Conservation (phyloP, 2,888 invertebrate genomes). For the Andricus curvator region DNA sequence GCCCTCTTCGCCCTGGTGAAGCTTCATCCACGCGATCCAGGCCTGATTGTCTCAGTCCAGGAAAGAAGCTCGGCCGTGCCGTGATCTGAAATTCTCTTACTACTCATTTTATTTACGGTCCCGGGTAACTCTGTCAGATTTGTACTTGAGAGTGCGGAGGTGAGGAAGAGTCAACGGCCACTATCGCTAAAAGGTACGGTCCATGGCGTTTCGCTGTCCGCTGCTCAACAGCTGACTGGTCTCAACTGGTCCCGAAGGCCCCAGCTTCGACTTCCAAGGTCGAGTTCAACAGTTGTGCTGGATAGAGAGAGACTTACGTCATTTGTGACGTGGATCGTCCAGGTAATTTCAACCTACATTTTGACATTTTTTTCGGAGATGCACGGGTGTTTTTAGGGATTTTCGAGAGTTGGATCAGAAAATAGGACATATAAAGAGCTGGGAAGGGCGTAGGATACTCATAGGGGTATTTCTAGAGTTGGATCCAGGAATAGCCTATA, state of each 20-base stretch:
- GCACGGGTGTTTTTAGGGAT: too few relatives aligned
- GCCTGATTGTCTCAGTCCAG: slow-evolving; percentile 42
- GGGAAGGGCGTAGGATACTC: too few relatives aligned
- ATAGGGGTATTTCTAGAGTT: too few relatives aligned
- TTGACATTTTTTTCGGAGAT: not conserved
- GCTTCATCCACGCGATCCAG: slow-evolving; percentile 40
- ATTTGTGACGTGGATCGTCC: slow-evolving; percentile 10
- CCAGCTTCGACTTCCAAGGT: slow-evolving; percentile 25
- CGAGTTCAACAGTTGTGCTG: not conserved
- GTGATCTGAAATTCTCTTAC: too few relatives aligned
- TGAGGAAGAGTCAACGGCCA: too few relatives aligned
- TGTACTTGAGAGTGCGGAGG: too few relatives aligned
- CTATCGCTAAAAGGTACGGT: not conserved
- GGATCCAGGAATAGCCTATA: too few relatives aligned
- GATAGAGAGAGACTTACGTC: not conserved
- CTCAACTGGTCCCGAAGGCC: not conserved
- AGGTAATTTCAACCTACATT: slow-evolving; percentile 17
- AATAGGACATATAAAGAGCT: too few relatives aligned
- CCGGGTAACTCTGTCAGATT: too few relatives aligned
- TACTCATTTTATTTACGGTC: too few relatives aligned
- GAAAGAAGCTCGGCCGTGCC: too few relatives aligned
- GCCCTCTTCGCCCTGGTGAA: slow-evolving; percentile 54
- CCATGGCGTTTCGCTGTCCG: slow-evolving; percentile 46
- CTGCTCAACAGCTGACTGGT: slow-evolving; percentile 42
- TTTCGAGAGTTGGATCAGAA: too few relatives aligned